A percentile compares a stretch with the other conserved stretches of the same genome.
Evolutionary conservation across 2,113 vertebrate species (phyloP).

Genomic region (Zosterops pallidus): DNA sequence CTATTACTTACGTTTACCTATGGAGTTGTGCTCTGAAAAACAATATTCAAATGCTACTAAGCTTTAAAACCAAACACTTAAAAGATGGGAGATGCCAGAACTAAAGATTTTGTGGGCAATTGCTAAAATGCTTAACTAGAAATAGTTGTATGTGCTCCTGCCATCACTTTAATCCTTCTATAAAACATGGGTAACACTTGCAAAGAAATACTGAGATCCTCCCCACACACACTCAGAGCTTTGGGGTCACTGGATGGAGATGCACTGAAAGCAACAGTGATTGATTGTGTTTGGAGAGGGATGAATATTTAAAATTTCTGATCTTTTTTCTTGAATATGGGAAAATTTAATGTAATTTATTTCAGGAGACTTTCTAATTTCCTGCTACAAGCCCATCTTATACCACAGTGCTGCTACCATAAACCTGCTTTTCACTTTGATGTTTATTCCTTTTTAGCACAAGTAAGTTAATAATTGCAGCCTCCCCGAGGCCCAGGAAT

Average conservation of each 20-base stretch:
- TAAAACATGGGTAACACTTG: not conserved
- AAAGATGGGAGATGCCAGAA: not conserved
- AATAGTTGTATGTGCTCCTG: not conserved
- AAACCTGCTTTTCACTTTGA: not conserved
- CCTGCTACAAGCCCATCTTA: not conserved
- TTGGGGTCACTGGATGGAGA: not conserved
- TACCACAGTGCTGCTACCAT: not conserved
- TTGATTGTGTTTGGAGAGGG: not conserved
- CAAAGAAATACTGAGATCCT: not conserved
- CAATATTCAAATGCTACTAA: not conserved
- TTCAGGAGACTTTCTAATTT: not conserved
- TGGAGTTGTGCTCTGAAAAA: not conserved
- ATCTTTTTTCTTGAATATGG: not conserved
- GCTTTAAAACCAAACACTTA: not conserved
- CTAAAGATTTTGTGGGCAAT: not conserved
- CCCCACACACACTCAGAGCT: not conserved
- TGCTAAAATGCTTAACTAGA: not conserved
- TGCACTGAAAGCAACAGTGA: not conserved
- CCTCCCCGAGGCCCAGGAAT: not conserved
- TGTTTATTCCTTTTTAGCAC: not conserved
- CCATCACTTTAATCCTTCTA: not conserved
- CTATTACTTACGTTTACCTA: not conserved
- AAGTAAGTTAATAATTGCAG: not conserved
- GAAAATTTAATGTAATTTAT: not conserved
- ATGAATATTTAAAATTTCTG: not conserved